phyloP scores from a whole-genome alignment of 2,888 invertebrate species.

The Drosophila infuscata region DNA sequence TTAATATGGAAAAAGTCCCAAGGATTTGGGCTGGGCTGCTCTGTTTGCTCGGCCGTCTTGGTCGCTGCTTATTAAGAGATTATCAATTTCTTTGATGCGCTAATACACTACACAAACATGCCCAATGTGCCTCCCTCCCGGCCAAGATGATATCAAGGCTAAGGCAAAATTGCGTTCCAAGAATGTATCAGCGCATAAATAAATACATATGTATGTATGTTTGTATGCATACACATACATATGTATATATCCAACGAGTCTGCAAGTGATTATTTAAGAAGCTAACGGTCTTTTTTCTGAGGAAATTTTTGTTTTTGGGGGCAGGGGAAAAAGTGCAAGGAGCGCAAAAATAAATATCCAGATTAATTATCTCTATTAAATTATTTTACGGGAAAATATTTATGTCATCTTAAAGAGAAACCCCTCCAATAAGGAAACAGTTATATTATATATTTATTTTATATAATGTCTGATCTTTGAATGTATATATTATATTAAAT shows the following conservation, averaged over 20 bases:
- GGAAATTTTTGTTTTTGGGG: not conserved
- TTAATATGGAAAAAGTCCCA: conserved; percentile 29
- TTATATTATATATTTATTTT: not conserved
- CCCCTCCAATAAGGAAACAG: not conserved
- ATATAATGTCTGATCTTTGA: not conserved
- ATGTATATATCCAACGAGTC: not conserved
- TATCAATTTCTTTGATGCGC: conserved; percentile 78
- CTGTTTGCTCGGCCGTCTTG: conserved; percentile 58
- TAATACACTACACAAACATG: conserved; percentile 58
- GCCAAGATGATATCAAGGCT: conserved; percentile 6
- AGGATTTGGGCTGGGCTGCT: conserved; percentile 18
- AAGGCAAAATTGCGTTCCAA: not conserved
- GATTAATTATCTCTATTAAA: not conserved
- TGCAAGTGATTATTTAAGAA: not conserved
- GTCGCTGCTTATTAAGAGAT: conserved; percentile 73
- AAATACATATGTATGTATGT: not conserved
- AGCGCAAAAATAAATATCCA: not conserved
- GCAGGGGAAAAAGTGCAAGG: not conserved
- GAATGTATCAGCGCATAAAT: not conserved
- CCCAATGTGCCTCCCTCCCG: not conserved
- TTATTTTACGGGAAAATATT: not conserved
- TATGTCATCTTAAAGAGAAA: not conserved
- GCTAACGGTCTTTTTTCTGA: not conserved
- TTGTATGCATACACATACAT: not conserved
- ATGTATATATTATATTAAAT: not conserved